Evolutionary conservation across 2,113 vertebrate species (phyloP).

Genomic region (Sander vitreus): DNA sequence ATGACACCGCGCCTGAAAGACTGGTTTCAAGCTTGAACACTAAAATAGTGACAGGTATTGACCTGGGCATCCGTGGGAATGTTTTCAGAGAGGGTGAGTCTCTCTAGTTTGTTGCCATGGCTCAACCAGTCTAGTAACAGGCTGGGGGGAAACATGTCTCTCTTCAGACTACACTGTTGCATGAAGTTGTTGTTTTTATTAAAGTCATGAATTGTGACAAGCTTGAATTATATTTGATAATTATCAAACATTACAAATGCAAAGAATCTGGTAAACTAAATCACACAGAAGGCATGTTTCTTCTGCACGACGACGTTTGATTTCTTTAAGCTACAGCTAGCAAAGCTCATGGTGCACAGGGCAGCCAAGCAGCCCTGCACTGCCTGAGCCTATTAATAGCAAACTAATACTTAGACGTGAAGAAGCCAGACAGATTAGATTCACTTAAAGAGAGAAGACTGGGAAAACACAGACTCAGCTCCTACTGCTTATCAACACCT

Average conservation of each 20-base stretch:
- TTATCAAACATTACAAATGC: not conserved
- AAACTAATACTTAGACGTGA: slow-evolving; percentile 74
- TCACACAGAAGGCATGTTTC: not conserved
- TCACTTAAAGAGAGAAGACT: slow-evolving; percentile 73
- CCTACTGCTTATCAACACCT: slow-evolving; percentile 56
- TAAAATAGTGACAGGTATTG: slow-evolving; percentile 7
- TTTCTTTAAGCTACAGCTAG: slow-evolving; percentile 29
- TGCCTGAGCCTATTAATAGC: slow-evolving; percentile 81
- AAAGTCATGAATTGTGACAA: not conserved
- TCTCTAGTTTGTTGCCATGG: slow-evolving; percentile 26
- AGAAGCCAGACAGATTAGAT: slow-evolving; percentile 80
- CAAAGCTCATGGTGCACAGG: slow-evolving; percentile 3
- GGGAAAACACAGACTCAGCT: slow-evolving; percentile 65
- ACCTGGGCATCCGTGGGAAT: not conserved
- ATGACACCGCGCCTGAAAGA: slow-evolving; percentile 3
- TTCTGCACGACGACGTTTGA: slow-evolving; percentile 1
- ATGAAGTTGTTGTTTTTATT: too few species aligned
- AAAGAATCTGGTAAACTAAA: not conserved
- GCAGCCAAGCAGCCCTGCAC: slow-evolving; percentile 27
- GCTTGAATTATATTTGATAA: not conserved
- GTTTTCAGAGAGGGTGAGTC: not conserved
- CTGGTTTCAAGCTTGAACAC: slow-evolving; percentile 25
- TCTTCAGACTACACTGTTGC: not conserved
- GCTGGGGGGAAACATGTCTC: slow-evolving; percentile 9
- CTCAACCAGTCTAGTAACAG: slow-evolving; percentile 9